These are phyloP conservation scores for Plagiodera versicolora DNA, from an alignment of 2,888 invertebrate genomes.

Conservation along the genomic window DNA sequence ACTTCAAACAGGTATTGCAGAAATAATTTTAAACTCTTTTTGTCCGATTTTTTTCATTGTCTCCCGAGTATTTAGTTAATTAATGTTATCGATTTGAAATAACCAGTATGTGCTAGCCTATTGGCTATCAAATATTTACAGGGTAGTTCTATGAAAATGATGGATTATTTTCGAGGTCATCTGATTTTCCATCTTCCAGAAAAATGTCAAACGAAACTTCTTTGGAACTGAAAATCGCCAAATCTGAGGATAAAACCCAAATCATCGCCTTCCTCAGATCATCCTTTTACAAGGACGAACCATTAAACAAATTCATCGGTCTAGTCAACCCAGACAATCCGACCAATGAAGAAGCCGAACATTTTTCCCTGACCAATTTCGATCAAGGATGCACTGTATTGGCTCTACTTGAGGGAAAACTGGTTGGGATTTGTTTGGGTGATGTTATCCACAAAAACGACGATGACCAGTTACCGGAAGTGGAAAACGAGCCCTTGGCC, in stretches of 20 bases:
- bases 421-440: conserved; percentile 54
- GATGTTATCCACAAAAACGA: conserved; percentile 32
- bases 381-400: conserved; percentile 64
- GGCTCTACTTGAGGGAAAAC: conserved; percentile 61
- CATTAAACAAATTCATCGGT: conserved; percentile 63
- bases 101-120: no score
- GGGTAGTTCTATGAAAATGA: no score
- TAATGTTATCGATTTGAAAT: no score
- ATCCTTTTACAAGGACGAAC: conserved; percentile 74
- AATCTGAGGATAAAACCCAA: background rate
- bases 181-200: no score
- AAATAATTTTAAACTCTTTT: no score
- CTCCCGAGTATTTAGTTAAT: no score
- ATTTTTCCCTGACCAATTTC: conserved; percentile 61
- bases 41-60: no score
- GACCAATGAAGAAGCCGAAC: conserved; percentile 65
- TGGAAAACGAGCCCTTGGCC: conserved; percentile 61
- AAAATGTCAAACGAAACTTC: no score
- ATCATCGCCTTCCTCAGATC: conserved; percentile 55
- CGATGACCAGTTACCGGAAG: conserved; percentile 40
- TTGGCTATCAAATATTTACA: no score
- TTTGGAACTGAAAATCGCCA: background rate
- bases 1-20: no score
- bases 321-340: conserved; percentile 63
- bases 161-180: no score